Conservation (phyloP, 1,140 invertebrate genomes). For the Sitodiplosis mosellana region DNA sequence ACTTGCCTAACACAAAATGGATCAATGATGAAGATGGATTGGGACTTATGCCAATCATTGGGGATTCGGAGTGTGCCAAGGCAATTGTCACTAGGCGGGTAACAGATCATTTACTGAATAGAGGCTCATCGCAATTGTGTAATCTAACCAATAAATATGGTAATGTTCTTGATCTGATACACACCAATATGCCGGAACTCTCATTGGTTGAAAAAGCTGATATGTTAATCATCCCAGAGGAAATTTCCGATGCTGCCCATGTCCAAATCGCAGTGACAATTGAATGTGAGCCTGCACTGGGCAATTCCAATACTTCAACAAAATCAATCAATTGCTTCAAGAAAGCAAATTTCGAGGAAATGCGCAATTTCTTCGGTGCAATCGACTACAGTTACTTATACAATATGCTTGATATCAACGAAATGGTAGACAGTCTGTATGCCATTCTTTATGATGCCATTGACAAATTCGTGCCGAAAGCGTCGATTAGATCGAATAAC, state of each 20-base stretch:
- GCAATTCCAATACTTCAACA: not conserved
- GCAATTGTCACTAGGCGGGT: not conserved
- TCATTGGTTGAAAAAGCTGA: not conserved
- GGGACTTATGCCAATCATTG: not conserved
- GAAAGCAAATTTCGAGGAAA: not conserved
- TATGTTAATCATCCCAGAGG: not conserved
- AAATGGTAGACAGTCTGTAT: too few relatives aligned
- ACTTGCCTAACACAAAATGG: not conserved
- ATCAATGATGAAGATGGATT: not conserved
- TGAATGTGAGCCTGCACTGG: not conserved
- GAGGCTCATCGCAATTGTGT: not conserved
- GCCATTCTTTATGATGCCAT: too few relatives aligned
- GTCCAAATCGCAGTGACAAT: not conserved
- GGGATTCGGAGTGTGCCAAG: not conserved
- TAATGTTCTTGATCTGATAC: not conserved
- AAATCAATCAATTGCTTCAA: not conserved
- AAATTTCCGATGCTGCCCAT: not conserved
- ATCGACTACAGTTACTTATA: not conserved
- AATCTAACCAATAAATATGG: not conserved
- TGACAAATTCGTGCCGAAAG: too few relatives aligned
- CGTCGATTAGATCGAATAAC: too few relatives aligned
- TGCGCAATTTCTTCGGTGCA: not conserved
- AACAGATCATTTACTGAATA: not conserved
- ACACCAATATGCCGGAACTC: not conserved
- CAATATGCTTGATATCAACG: not conserved